Evolutionary conservation across 2,888 invertebrate species (phyloP), one percentile per base, ranked within the genome.

Genomic region (Epicampocera succincta): DNA sequence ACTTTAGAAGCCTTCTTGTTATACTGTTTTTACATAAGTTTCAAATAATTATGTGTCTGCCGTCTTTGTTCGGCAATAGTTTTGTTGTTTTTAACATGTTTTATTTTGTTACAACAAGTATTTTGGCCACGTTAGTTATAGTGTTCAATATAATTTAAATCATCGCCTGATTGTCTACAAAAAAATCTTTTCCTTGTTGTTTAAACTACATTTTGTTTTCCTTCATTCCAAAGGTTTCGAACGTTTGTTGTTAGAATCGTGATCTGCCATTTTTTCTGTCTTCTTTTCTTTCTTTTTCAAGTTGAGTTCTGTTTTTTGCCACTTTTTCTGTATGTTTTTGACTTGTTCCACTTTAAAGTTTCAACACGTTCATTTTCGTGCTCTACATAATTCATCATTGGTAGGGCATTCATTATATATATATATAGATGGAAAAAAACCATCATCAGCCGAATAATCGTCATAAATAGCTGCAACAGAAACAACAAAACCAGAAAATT

Each of bases 331-430:
- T 33, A 33, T 68, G 1, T 54, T 12, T 25, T 61, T 46, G 33
- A 72, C 76, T 69, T 82, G 82, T 78, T 77, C 78, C 78, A 83
- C 84, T 83, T 84, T 76, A 80, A 80, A 84, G 74, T 80, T 84
- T 84, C 85, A 85, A 85, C 85, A 86, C 85, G 85, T 85, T 85
- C 85, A 81, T 87, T 87, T 89, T 88, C 89, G 89, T 89, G 89
- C 89, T 89, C 89, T 89, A 89, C 89, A 89, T 89, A 89, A 89
- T 89, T 89, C 89, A 89, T 89, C 89, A 89, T 74, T 78, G 82
- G 52, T 66, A 78, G 85, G 76, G 76, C 69, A 76, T 69, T 76
- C 38, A 52, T 25, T 12, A 12, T 21, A 33, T 5, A 56, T 84
- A 29, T 12, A 12, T 21, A 33, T 5, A 56, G 84, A 29, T 33